Base-by-base conservation (phyloP, 2,888 invertebrate species). In the Steromphala cineraria region DNA sequence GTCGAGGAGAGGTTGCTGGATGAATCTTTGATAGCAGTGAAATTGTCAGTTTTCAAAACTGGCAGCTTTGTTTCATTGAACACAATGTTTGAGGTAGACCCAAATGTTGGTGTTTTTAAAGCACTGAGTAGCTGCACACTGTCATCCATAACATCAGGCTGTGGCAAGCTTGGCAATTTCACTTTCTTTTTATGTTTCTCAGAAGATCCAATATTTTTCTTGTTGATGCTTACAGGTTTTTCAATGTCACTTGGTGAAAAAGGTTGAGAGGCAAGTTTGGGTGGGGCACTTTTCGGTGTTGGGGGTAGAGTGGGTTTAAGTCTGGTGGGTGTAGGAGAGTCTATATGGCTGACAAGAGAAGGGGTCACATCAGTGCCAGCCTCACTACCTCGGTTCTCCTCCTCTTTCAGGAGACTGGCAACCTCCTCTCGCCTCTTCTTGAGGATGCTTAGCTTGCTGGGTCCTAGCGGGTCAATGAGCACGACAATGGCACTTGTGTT, bases 401-500 rank as follows among this genome's bases (percentile, higher is more conserved):
- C 19, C 31, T 36, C 36, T 1, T 17, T 19, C 36, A 10, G 17
- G n/a, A 15, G 53, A 15, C 52, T 52, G 15, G 83, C 53, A 56
- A 83, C 79, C 71, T 90, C 90, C 55, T 91, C 89, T 0, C 91
- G 83, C 71, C 89, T 88, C 62, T 87, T 88, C 78, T 86, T 88
- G 17, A 91, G 88, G n/a, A 90, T 86, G 0, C 89, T 90, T 1
- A 90, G 83, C 80, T 90, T 90, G 36, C 90, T 87, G 0, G 90
- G 97, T 0, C 97, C 97, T 0, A 97, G 96, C 67, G 97, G 97
- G 94, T 98, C 98, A 83, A 98, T 94, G 95, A 98, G 96, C 24
- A 99, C 94, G 0, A 97, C 96, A 24, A 99, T 97, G 71, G 98
- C 98, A 17, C 98, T 98, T 0, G 98, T 98, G 93, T 99, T 99